A percentile compares a stretch with the other conserved stretches of the same genome.
phyloP scores from a whole-genome alignment of 2,113 vertebrate genomes.

The Probosciger aterrimus region DNA sequence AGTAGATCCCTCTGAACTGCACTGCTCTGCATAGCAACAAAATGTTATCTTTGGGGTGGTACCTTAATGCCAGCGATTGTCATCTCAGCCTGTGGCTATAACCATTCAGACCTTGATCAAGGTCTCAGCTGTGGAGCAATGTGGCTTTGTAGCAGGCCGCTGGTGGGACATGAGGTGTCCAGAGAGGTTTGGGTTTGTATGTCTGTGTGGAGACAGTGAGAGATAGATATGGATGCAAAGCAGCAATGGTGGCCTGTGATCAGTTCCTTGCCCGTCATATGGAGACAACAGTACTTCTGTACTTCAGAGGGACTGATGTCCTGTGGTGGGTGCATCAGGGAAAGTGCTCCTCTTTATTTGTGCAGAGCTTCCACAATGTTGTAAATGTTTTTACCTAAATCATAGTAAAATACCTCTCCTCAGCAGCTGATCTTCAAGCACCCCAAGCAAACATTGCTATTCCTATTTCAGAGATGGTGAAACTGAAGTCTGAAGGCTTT shows the following conservation, averaged over 20 bases:
- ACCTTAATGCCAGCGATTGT: background rate
- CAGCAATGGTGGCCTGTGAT: background rate
- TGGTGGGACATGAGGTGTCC: background rate
- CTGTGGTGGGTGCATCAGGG: background rate
- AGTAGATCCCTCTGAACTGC: background rate
- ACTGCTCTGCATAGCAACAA: fast-evolving
- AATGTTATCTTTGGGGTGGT: background rate
- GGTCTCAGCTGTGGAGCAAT: background rate
- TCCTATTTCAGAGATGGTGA: background rate
- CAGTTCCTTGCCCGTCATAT: fast-evolving
- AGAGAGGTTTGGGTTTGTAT: background rate
- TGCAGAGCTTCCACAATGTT: background rate
- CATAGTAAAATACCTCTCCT: background rate
- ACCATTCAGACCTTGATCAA: fast-evolving
- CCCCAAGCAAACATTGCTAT: background rate
- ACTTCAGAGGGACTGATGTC: background rate
- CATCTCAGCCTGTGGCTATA: background rate
- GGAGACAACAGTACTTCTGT: background rate
- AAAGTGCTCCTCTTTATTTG: background rate
- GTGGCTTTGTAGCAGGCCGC: background rate
- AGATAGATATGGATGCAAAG: background rate
- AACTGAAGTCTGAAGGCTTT: background rate
- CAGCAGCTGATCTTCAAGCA: background rate
- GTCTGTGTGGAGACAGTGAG: fast-evolving
- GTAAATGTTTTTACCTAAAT: background rate